Percentiles rank a stretch among this genome's conserved stretches.
Evolutionary conservation across 2,113 vertebrate species (phyloP).

Genomic region (Parus major): DNA sequence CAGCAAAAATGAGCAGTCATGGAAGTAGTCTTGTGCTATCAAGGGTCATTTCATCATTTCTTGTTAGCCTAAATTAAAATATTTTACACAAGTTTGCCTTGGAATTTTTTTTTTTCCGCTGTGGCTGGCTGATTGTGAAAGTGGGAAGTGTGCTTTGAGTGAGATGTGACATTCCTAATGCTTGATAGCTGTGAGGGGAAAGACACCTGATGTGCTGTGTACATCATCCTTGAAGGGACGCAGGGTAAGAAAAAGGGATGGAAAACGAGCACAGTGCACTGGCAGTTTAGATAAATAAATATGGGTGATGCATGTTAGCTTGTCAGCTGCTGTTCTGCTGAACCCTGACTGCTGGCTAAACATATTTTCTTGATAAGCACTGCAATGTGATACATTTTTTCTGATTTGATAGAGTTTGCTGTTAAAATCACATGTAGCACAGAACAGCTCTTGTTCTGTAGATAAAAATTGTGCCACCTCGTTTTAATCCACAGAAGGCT

Average conservation of each 20-base stretch:
- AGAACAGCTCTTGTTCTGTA: not conserved
- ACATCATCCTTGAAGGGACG: not conserved
- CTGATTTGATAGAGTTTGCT: slow-evolving; percentile 18
- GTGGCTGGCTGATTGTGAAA: not conserved
- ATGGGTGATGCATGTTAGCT: not conserved
- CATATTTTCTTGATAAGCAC: not conserved
- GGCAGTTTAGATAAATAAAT: slow-evolving; percentile 25
- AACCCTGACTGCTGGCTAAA: slow-evolving; percentile 1
- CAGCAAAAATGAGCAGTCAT: not conserved
- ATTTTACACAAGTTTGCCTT: slow-evolving; percentile 44
- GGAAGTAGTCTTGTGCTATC: not conserved
- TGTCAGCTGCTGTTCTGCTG: slow-evolving; percentile 13
- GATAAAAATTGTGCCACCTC: not conserved
- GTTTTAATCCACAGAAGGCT: not conserved
- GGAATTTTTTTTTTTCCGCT: not conserved
- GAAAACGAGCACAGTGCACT: not conserved
- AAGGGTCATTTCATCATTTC: not conserved
- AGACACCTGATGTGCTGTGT: slow-evolving; percentile 7
- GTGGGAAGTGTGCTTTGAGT: not conserved
- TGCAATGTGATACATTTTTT: not conserved
- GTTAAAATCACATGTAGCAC: not conserved
- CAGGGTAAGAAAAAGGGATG: not conserved
- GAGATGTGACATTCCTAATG: not conserved
- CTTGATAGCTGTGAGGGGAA: not conserved
- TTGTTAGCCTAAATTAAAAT: slow-evolving; percentile 45